These are phyloP conservation scores for Ormyrus rosae DNA, from an alignment of 2,888 invertebrate species.

Conservation along the genomic window DNA sequence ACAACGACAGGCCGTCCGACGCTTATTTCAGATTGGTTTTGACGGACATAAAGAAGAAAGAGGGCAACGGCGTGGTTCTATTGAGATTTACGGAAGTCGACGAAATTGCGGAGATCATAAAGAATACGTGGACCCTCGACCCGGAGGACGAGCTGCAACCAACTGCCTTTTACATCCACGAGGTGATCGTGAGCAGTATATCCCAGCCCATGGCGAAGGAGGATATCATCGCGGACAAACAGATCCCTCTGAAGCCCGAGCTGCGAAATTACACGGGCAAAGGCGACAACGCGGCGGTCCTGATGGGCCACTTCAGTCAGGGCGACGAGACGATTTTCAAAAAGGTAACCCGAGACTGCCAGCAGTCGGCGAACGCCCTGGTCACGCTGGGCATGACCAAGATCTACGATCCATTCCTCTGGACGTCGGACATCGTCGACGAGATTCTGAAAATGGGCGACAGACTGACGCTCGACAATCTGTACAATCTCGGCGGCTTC, in stretches of 20 bases:
- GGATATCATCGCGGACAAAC: constrained; percentile 67
- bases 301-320: constrained; percentile 68
- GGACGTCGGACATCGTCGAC: constrained; percentile 80
- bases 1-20: constrained; percentile 76
- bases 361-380: constrained; percentile 79
- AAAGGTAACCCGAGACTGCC: constrained; percentile 68
- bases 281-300: constrained; percentile 71
- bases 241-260: constrained; percentile 71
- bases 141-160: constrained; percentile 57
- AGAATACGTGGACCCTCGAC: constrained; percentile 51
- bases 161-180: constrained; percentile 67
- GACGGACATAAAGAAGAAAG: too few relatives aligned
- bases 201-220: constrained; percentile 67
- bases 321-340: constrained; percentile 77
- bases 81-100: too few relatives aligned
- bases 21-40: constrained; percentile 43
- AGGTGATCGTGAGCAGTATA: constrained; percentile 61
- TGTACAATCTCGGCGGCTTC: constrained; percentile 78
- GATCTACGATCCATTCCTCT: constrained; percentile 78
- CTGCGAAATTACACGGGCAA: constrained; percentile 73
- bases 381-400: constrained; percentile 80
- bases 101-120: constrained; percentile 61
- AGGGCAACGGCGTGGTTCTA: too few relatives aligned
- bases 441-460: constrained; percentile 78
- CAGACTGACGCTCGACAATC: constrained; percentile 77